Conservation (phyloP, 2,888 invertebrate genomes). For the Dendrolimus pini region DNA sequence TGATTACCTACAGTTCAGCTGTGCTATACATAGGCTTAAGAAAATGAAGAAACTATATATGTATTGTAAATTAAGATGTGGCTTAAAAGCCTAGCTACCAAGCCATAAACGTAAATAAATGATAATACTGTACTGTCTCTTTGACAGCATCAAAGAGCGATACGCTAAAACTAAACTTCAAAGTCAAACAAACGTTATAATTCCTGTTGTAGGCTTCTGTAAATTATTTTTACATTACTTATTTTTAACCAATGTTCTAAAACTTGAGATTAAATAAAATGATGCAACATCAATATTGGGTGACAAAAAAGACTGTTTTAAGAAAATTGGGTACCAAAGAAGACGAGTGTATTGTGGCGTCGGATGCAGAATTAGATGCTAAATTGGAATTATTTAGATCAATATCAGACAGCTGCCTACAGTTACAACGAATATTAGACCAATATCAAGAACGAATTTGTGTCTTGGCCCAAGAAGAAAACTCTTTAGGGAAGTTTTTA, state of each 20-base stretch:
- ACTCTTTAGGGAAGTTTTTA: conserved; percentile 94
- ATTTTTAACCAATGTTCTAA: not conserved
- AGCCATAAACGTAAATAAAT: too few relatives aligned
- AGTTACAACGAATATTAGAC: conserved; percentile 92
- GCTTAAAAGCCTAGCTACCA: too few relatives aligned
- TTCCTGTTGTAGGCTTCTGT: too few relatives aligned
- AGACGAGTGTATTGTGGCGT: conserved; percentile 96
- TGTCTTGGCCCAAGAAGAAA: conserved; percentile 96
- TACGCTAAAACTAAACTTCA: too few relatives aligned
- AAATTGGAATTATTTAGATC: conserved; percentile 96
- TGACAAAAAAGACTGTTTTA: conserved; percentile 96
- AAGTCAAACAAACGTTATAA: too few relatives aligned
- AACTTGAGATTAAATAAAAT: conserved; percentile 26
- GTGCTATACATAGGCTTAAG: too few relatives aligned
- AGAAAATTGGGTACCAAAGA: conserved; percentile 97
- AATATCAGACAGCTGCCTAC: conserved; percentile 92
- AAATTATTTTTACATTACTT: not conserved
- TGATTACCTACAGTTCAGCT: too few relatives aligned
- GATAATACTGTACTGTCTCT: too few relatives aligned
- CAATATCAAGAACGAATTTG: conserved; percentile 95
- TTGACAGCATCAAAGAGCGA: too few relatives aligned
- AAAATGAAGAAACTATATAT: too few relatives aligned
- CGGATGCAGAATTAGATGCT: conserved; percentile 97
- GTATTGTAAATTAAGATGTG: too few relatives aligned
- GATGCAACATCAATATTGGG: conserved; percentile 98